Evolutionary conservation across 2,113 vertebrate genomes (phyloP).

Genomic region (Erpornis zantholeuca): DNA sequence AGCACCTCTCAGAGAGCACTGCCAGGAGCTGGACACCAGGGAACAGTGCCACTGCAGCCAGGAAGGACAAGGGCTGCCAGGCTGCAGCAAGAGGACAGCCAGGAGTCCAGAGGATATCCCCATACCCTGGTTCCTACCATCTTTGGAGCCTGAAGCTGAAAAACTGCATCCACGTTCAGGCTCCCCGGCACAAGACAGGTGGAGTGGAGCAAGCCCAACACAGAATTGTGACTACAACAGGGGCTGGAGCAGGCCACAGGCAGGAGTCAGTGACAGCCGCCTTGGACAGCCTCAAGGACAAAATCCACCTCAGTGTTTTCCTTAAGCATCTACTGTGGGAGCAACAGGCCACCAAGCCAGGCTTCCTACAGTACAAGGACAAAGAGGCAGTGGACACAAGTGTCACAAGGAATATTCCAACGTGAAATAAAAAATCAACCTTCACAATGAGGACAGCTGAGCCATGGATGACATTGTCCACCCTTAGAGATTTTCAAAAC

Average conservation of each 20-base stretch:
- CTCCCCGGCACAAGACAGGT: neutral
- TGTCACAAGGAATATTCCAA: neutral
- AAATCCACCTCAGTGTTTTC: neutral
- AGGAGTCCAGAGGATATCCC: neutral
- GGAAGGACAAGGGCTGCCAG: neutral
- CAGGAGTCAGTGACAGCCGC: neutral
- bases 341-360: neutral
- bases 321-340: neutral
- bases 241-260: neutral
- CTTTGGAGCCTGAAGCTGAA: neutral
- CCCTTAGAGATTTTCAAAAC: neutral
- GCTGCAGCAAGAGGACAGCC: neutral
- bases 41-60: accelerated
- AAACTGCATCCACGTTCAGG: no score
- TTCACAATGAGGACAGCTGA: neutral
- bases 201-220: accelerated
- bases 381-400: neutral
- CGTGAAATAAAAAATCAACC: neutral
- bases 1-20: neutral
- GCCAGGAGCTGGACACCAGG: neutral
- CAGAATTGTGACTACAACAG: neutral
- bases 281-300: neutral
- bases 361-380: neutral
- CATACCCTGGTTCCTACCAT: no score
- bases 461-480: neutral